phyloP scores from a whole-genome alignment of 2,797 vertebrate genomes.

The Scyliorhinus canicula region DNA sequence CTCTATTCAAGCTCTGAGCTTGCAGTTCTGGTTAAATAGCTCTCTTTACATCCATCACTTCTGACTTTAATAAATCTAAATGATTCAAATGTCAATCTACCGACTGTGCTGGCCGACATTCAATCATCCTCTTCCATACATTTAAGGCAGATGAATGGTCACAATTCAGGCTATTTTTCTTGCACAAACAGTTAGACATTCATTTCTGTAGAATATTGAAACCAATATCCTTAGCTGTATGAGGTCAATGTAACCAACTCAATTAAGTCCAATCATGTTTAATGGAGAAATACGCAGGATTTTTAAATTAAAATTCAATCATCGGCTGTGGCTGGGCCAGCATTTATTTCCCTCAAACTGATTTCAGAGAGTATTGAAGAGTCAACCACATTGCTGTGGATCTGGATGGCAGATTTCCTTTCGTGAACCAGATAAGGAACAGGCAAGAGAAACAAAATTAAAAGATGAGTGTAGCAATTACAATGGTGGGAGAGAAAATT shows the following conservation, averaged over 20 bases:
- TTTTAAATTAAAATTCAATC: too few species aligned
- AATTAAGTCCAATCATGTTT: background rate
- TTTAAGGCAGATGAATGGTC: background rate
- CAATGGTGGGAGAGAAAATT: background rate
- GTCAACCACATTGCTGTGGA: too few species aligned
- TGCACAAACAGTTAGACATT: background rate
- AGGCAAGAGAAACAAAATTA: background rate
- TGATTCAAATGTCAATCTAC: background rate
- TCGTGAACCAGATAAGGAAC: background rate
- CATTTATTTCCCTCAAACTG: too few species aligned
- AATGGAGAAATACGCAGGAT: background rate
- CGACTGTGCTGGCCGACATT: background rate
- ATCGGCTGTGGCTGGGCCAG: too few species aligned
- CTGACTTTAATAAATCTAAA: background rate
- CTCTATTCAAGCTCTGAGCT: background rate
- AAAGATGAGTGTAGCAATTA: background rate
- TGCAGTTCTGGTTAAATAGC: background rate
- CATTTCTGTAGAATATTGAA: background rate
- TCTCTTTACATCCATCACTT: background rate
- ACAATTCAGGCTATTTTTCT: background rate
- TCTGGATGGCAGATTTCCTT: too few species aligned
- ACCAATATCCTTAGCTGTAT: background rate
- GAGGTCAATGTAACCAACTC: background rate
- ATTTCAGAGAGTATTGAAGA: too few species aligned
- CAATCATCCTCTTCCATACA: background rate